A percentile compares a stretch with the other conserved stretches of the same genome.
These are phyloP conservation scores for Burhinus bistriatus DNA, from an alignment of 2,113 vertebrate genomes.

Conservation along the genomic window DNA sequence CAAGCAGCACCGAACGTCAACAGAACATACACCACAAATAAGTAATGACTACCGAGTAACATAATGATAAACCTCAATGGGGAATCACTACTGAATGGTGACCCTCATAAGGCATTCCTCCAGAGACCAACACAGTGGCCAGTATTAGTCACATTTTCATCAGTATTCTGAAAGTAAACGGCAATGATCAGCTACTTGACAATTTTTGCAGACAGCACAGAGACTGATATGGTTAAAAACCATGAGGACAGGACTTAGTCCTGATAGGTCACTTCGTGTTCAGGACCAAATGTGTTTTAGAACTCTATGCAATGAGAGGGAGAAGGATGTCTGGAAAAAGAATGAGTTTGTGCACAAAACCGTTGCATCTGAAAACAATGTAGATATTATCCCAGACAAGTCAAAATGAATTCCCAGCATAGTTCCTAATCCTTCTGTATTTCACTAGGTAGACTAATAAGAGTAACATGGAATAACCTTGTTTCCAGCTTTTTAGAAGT, in stretches of 20 bases:
- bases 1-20: neutral
- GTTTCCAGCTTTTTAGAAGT: neutral
- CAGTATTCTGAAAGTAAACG: neutral
- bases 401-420: neutral
- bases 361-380: neutral
- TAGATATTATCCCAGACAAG: neutral
- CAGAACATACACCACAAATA: neutral
- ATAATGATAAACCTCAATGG: neutral
- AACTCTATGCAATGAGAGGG: neutral
- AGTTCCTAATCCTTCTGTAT: neutral
- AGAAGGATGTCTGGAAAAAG: neutral
- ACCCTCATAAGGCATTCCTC: neutral
- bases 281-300: neutral
- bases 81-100: neutral
- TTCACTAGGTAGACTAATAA: neutral
- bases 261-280: neutral
- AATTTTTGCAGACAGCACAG: neutral
- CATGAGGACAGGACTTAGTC: neutral
- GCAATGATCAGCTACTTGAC: neutral
- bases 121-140: neutral
- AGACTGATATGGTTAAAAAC: neutral
- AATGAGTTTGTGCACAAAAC: neutral
- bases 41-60: neutral
- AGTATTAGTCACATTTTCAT: neutral
- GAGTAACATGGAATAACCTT: neutral